Percentiles rank a stretch among this genome's conserved stretches.
Evolutionary conservation across 30 jellyfish, hydroid and myxozoan species (phyloP).

Genomic region (Hydra vulgaris): DNA sequence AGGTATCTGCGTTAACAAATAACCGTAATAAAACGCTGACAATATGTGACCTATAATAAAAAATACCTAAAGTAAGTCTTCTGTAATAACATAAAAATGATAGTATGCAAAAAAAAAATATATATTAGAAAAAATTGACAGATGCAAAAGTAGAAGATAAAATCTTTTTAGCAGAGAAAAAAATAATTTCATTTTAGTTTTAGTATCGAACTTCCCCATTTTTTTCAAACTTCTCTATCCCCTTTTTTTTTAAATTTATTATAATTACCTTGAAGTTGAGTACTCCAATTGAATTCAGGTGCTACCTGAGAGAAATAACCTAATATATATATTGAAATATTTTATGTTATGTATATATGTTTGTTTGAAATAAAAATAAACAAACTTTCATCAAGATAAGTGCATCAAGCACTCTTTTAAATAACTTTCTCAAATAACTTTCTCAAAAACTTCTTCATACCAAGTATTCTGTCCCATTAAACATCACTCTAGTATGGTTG

Average conservation of each 20-base stretch:
- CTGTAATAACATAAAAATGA: too few species aligned
- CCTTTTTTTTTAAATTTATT: not conserved
- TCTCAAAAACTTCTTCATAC: too few species aligned
- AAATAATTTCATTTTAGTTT: too few species aligned
- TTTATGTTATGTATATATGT: not conserved
- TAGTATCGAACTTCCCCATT: too few species aligned
- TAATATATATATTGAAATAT: not conserved
- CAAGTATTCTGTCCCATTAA: slow-evolving; percentile 65
- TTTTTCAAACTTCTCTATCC: too few species aligned
- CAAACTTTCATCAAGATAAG: not conserved
- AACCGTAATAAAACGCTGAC: slow-evolving; percentile 86
- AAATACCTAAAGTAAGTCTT: not conserved
- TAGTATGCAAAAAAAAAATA: too few species aligned
- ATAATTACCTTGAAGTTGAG: slow-evolving; percentile 61
- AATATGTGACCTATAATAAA: slow-evolving; percentile 60
- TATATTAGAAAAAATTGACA: too few species aligned
- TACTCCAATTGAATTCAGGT: slow-evolving; percentile 89
- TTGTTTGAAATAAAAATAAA: not conserved
- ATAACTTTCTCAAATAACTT: too few species aligned
- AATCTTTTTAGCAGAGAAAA: too few species aligned
- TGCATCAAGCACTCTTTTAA: slow-evolving; percentile 1
- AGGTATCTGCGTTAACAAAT: slow-evolving; percentile 87
- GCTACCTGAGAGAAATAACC: slow-evolving; percentile 39
- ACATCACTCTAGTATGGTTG: slow-evolving; percentile 57
- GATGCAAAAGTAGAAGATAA: too few species aligned